phyloP scores from a whole-genome alignment of 2,113 vertebrate species.

The Notarius quadriscutis region DNA sequence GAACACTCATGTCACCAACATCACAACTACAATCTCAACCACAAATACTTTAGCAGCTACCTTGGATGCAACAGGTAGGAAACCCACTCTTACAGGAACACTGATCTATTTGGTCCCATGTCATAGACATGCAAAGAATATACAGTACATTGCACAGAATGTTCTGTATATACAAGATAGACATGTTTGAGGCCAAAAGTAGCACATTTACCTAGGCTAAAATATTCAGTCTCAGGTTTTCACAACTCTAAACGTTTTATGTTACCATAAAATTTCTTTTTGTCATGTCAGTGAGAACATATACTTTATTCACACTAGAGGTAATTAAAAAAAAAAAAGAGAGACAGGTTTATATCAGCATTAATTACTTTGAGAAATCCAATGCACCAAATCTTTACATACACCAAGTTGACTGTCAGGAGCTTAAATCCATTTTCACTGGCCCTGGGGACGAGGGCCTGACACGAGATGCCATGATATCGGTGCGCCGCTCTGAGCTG shows the following conservation, averaged over 20 bases:
- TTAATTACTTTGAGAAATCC: neutral
- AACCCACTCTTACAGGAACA: neutral
- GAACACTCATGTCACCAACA: neutral
- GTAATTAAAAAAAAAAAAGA: neutral
- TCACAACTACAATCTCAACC: neutral
- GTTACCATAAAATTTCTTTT: neutral
- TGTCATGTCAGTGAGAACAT: neutral
- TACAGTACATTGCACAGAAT: neutral
- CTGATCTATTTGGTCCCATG: neutral
- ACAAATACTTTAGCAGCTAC: neutral
- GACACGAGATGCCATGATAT: too few relatives aligned
- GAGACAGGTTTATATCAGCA: neutral
- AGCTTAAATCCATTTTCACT: too few relatives aligned
- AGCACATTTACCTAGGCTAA: neutral
- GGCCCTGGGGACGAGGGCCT: too few relatives aligned
- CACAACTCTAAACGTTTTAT: neutral
- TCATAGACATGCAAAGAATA: neutral
- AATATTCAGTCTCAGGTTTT: neutral
- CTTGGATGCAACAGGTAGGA: slow-evolving; percentile 10
- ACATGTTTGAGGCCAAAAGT: neutral
- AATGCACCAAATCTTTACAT: neutral
- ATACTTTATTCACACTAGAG: neutral
- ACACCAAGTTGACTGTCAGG: neutral
- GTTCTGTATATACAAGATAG: neutral
- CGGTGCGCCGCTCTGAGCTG: too few relatives aligned